Evolutionary conservation across 2,888 invertebrate species (phyloP), one percentile per base, ranked within the genome.

Genomic region (Gortyna flavago): DNA sequence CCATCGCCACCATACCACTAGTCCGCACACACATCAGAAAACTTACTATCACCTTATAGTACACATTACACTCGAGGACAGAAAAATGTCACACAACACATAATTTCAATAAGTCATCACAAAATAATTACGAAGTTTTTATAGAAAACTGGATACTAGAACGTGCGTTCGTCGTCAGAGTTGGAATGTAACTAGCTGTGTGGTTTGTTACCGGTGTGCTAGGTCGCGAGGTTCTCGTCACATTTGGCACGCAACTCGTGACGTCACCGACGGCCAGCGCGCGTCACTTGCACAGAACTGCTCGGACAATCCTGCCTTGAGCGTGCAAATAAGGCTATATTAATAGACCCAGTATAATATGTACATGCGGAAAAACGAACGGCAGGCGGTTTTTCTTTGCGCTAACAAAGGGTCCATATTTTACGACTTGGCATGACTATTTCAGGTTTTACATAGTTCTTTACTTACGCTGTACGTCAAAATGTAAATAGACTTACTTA

Each of bases 1-100:
- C 98, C 98, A 98, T 98, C 89, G 85, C 92, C 91, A 91, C 93
- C 93, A 93, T 94, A 89, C 91, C 93, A 91, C 89, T 85, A 82
- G 90, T 80, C 81, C 87, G 85, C 75, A 84, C 86, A 86, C 88
- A 88, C 88, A 90, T 90, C 91, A 89, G 90, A 84, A 83, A 85
- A 85, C 80, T 87, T 86, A 87, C 87, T 87, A 84, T 87, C 89
- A 89, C 86, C 84, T 88, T 89, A 89, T 86, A 81, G 80, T 77
- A 71, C 76, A 75, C 71, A 64, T 78, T 79, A 71, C 85, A 85
- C 77, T 83, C 64, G 73, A 74, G 77, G 81, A 84, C 79, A 86
- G 61, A 79, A 51, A 73, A 86, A 75, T 68, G 77, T 79, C 82
- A 77, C 87, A 76, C 75, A 32, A 61, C 65, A 76, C 83, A 77